Conservation (phyloP, 2,888 invertebrate species). For the Melanostoma mellinum region DNA sequence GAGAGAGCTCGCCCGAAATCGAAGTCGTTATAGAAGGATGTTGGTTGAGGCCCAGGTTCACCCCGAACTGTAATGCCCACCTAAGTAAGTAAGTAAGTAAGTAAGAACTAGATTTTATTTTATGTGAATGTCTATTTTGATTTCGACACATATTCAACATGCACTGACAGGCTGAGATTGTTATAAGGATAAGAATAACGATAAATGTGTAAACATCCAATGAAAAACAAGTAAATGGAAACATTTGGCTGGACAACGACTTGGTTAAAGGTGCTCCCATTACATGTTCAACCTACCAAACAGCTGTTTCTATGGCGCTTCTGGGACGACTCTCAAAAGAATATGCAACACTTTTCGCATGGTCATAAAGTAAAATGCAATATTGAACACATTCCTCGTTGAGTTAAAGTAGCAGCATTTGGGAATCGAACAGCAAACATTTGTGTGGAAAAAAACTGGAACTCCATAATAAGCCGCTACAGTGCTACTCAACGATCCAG, state of each 20-base stretch:
- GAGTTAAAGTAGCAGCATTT: conserved; percentile 84
- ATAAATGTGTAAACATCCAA: conserved; percentile 78
- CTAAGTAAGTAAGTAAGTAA: too few species aligned
- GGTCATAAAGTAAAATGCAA: conserved; percentile 83
- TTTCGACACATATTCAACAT: conserved; percentile 66
- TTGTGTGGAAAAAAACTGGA: conserved; percentile 85
- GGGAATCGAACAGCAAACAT: conserved; percentile 87
- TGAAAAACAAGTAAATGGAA: conserved; percentile 79
- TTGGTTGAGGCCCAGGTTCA: too few species aligned
- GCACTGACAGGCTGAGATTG: conserved; percentile 76
- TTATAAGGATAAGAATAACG: conserved; percentile 68
- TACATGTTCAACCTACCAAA: conserved; percentile 87
- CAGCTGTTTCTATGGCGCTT: conserved; percentile 84
- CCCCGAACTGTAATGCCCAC: too few species aligned
- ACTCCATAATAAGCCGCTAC: conserved; percentile 87
- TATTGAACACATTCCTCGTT: conserved; percentile 84
- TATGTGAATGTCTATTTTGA: conserved; percentile 40
- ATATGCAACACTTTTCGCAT: conserved; percentile 83
- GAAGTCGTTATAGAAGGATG: too few species aligned
- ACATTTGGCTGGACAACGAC: conserved; percentile 80
- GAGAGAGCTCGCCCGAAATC: too few species aligned
- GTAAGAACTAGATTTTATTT: conserved; percentile 76
- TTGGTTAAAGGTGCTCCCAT: conserved; percentile 84
- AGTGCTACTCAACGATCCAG: conserved; percentile 87
- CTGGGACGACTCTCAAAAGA: conserved; percentile 84